Conservation (phyloP, 2,797 vertebrate species). For the Rhabdophis nuchalis region DNA sequence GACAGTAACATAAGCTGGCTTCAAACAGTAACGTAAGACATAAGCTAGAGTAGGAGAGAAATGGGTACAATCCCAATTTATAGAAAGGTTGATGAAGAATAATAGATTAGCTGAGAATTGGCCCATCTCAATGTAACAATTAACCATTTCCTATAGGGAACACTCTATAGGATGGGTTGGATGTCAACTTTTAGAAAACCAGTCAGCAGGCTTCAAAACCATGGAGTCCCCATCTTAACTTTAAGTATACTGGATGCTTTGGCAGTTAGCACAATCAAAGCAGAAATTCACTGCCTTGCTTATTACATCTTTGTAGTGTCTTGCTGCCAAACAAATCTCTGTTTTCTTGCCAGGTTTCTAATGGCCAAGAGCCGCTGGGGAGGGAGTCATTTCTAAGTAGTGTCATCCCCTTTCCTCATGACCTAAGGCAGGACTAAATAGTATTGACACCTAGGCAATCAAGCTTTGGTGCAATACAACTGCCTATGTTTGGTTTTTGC, state of each 20-base stretch:
- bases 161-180: background rate
- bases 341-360: constrained; percentile 21
- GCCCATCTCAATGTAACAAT: background rate
- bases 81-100: background rate
- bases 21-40: constrained; percentile 10
- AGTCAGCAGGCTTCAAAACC: background rate
- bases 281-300: fast-evolving
- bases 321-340: background rate
- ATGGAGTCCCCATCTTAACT: background rate
- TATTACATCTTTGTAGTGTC: background rate
- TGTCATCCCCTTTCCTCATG: constrained; percentile 64
- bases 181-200: background rate
- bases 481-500: constrained; percentile 52
- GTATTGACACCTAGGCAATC: constrained; percentile 54
- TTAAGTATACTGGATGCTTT: background rate
- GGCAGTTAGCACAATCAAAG: background rate
- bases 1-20: too few species aligned
- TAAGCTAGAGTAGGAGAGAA: background rate
- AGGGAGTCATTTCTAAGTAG: constrained; percentile 55
- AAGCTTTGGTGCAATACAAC: constrained; percentile 48
- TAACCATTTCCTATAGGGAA: background rate
- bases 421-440: constrained; percentile 46
- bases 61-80: background rate
- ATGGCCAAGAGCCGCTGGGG: constrained; percentile 2
- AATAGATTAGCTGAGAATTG: background rate